Conservation (phyloP, 2,113 vertebrate genomes). For the Pachycephala philippinensis region DNA sequence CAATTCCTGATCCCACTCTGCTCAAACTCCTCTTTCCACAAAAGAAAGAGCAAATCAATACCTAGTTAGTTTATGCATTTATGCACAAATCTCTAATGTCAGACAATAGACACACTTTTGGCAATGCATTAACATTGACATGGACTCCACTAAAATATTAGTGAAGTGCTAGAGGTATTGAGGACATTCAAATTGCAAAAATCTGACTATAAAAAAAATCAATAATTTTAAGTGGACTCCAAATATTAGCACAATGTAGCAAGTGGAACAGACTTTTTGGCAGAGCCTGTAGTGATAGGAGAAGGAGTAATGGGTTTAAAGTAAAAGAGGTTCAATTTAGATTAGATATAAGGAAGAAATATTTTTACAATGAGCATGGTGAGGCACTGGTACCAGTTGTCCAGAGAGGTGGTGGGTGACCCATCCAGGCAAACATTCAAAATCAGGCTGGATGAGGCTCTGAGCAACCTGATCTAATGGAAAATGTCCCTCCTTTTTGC, state of each 20-base stretch:
- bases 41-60: constrained; percentile 34
- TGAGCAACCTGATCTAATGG: not conserved
- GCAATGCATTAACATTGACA: not conserved
- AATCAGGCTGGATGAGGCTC: not conserved
- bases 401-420: not conserved
- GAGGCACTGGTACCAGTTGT: not conserved
- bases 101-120: not conserved
- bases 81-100: not conserved
- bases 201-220: not conserved
- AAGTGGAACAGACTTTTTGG: not conserved
- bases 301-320: not conserved
- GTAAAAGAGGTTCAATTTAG: not conserved
- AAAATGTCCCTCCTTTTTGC: not conserved
- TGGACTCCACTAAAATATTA: not conserved
- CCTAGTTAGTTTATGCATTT: constrained; percentile 5
- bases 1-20: not conserved
- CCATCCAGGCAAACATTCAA: not conserved
- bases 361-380: not conserved
- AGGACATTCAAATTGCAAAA: not conserved
- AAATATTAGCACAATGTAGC: not conserved
- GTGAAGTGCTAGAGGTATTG: not conserved
- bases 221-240: not conserved
- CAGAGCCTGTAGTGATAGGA: not conserved
- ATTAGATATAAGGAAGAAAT: not conserved
- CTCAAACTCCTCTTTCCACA: not conserved